Percentiles rank a stretch among this genome's conserved stretches.
Evolutionary conservation across 2,888 invertebrate species (phyloP).

Genomic region (Scaptomyza tumidula): DNA sequence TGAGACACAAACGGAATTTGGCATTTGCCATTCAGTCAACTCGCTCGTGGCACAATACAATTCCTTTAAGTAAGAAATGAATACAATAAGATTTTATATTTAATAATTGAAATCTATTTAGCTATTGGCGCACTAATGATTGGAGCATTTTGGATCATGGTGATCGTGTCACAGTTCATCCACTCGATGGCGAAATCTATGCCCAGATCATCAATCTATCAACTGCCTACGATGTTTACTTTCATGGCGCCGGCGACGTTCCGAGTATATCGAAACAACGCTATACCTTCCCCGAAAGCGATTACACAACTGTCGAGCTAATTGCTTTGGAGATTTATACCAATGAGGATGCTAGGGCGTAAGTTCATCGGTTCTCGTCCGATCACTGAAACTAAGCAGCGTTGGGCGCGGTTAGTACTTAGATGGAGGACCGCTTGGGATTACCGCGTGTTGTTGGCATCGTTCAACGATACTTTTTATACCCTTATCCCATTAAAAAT

Average conservation of each 20-base stretch:
- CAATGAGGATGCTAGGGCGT: conserved; percentile 86
- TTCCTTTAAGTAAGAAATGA: conserved; percentile 73
- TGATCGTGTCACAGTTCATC: conserved; percentile 87
- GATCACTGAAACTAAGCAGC: too few relatives aligned
- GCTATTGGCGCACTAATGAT: conserved; percentile 87
- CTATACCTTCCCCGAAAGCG: conserved; percentile 85
- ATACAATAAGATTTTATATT: too few relatives aligned
- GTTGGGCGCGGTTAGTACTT: too few relatives aligned
- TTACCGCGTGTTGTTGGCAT: too few relatives aligned
- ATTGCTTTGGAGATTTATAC: conserved; percentile 87
- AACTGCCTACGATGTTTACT: conserved; percentile 87
- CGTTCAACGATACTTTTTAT: too few relatives aligned
- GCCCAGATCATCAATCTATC: conserved; percentile 90
- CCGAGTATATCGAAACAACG: conserved; percentile 88
- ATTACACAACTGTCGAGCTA: conserved; percentile 87
- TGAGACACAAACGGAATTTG: conserved; percentile 88
- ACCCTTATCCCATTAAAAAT: too few relatives aligned
- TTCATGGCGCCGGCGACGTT: conserved; percentile 89
- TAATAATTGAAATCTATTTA: conserved; percentile 49
- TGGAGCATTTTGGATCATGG: conserved; percentile 86
- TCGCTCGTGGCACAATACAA: conserved; percentile 87
- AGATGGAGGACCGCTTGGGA: too few relatives aligned
- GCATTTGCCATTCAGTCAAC: conserved; percentile 89
- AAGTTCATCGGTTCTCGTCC: too few relatives aligned
- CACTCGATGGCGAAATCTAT: conserved; percentile 91